Evolutionary conservation across 2,113 vertebrate species (phyloP).

Genomic region (Paramormyrops kingsleyae): DNA sequence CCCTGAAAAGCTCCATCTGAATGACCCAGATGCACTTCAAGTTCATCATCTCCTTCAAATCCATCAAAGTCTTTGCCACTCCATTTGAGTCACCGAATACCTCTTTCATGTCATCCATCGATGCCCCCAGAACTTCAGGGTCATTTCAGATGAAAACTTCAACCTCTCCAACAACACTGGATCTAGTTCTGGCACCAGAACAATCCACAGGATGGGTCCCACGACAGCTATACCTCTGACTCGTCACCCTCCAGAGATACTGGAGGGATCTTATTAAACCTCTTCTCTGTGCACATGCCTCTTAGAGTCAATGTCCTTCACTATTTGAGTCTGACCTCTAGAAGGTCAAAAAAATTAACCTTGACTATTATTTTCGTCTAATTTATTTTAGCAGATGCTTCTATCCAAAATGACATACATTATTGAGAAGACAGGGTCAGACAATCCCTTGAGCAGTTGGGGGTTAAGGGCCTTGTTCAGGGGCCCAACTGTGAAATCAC

Average conservation of each 20-base stretch:
- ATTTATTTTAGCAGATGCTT: not conserved
- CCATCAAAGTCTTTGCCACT: not conserved
- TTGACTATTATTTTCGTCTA: not conserved
- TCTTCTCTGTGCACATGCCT: not conserved
- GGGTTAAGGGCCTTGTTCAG: not conserved
- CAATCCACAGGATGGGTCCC: not conserved
- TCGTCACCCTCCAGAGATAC: not conserved
- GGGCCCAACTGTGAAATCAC: not conserved
- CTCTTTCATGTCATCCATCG: not conserved
- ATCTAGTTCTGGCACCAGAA: not conserved
- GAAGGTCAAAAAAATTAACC: not conserved
- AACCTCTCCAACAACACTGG: not conserved
- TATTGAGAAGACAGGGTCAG: not conserved
- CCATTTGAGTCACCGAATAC: not conserved
- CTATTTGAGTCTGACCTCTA: not conserved
- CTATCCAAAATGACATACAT: not conserved
- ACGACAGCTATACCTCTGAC: not conserved
- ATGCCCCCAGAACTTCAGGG: constrained; percentile 1
- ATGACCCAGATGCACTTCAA: not conserved
- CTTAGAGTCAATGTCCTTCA: not conserved
- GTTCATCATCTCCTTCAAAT: not conserved
- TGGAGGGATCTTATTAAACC: not conserved
- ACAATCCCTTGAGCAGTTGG: not conserved
- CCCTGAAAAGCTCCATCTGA: not conserved
- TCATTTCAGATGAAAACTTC: not conserved